Percentiles rank a stretch among this genome's conserved stretches.
These are phyloP conservation scores for Aviceda cuculoides DNA, from an alignment of 2,797 vertebrate genomes.

Conservation along the genomic window DNA sequence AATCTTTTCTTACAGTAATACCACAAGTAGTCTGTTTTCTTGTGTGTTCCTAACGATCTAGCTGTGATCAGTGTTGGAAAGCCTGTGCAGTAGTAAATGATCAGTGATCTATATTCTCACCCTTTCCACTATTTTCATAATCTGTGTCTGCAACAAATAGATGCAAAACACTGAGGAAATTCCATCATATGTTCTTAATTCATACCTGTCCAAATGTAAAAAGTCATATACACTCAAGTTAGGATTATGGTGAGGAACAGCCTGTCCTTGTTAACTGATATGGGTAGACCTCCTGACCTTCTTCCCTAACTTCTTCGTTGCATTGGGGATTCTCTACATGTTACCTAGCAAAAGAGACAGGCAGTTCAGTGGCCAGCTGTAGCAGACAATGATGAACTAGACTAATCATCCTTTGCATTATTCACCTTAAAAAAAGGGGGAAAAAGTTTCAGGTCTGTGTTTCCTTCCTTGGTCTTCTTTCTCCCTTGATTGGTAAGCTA, in stretches of 20 bases:
- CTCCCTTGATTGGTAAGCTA: background rate
- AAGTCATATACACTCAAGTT: background rate
- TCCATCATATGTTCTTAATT: rapidly evolving
- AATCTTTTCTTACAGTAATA: background rate
- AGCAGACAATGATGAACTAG: rapidly evolving
- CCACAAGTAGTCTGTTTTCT: background rate
- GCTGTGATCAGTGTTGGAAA: background rate
- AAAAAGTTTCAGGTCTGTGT: background rate
- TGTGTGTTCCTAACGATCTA: background rate
- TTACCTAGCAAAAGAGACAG: background rate
- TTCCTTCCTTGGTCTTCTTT: background rate
- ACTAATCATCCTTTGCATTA: background rate
- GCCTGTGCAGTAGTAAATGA: background rate
- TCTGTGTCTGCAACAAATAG: background rate
- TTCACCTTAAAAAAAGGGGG: background rate
- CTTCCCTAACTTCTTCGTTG: background rate
- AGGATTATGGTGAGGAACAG: background rate
- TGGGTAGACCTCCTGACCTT: background rate
- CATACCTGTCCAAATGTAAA: background rate
- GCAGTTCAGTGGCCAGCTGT: background rate
- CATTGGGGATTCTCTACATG: rapidly evolving
- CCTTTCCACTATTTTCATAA: background rate
- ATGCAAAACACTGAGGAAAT: background rate
- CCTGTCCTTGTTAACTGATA: background rate
- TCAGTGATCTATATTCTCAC: background rate